Percentiles rank a stretch among this genome's conserved stretches.
Conservation (phyloP, 1,140 invertebrate species). For the Tetraneura akinire region DNA sequence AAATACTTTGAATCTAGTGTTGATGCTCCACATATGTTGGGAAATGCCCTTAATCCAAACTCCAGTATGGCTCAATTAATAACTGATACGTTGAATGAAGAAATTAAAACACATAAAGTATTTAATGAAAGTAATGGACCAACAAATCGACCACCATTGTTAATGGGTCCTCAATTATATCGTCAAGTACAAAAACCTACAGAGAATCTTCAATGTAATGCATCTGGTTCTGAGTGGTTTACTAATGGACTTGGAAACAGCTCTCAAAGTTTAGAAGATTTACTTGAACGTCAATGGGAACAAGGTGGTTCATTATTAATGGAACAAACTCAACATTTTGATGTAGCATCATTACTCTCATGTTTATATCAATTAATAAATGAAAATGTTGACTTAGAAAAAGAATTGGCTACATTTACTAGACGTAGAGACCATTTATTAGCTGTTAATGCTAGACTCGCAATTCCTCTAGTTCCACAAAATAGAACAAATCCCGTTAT, state of each 20-base stretch:
- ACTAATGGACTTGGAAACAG: slow-evolving; percentile 57
- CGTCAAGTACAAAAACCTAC: slow-evolving; percentile 61
- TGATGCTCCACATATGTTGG: slow-evolving; percentile 80
- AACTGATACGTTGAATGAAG: slow-evolving; percentile 80
- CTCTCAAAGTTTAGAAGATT: slow-evolving; percentile 83
- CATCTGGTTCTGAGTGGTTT: slow-evolving; percentile 49
- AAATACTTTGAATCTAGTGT: slow-evolving; percentile 64
- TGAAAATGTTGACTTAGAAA: slow-evolving; percentile 89
- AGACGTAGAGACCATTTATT: slow-evolving; percentile 89
- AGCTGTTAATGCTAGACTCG: slow-evolving; percentile 89
- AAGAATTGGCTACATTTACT: slow-evolving; percentile 82
- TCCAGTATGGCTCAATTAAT: slow-evolving; percentile 84
- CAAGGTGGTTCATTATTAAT: slow-evolving; percentile 96
- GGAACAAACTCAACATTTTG: slow-evolving; percentile 95
- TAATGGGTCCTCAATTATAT: slow-evolving; percentile 73
- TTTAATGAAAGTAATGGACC: slow-evolving; percentile 62
- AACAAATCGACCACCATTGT: slow-evolving; percentile 60
- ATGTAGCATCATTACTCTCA: slow-evolving; percentile 91
- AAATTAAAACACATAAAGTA: slow-evolving; percentile 76
- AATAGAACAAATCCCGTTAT: slow-evolving; percentile 27
- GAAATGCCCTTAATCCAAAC: slow-evolving; percentile 82
- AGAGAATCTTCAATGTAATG: slow-evolving; percentile 7
- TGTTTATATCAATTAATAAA: slow-evolving; percentile 90
- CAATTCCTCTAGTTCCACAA: slow-evolving; percentile 73
- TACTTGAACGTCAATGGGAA: slow-evolving; percentile 94